These are phyloP conservation scores for Eristalinus sepulchralis DNA, from an alignment of 2,888 invertebrate genomes.

Conservation along the genomic window DNA sequence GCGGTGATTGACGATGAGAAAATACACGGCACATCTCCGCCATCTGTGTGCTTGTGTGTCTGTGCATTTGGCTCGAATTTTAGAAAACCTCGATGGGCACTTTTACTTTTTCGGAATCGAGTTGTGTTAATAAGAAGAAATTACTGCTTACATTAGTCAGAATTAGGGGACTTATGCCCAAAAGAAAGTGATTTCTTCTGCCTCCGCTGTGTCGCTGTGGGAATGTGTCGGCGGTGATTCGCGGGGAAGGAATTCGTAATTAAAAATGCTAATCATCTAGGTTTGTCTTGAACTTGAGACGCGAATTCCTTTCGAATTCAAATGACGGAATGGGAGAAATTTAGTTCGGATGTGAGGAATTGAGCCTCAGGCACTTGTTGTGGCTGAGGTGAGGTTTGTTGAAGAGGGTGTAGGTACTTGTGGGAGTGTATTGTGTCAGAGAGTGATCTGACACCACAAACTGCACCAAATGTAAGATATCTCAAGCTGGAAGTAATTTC, in stretches of 20 bases:
- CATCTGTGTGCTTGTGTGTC: neutral
- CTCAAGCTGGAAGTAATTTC: too few species aligned
- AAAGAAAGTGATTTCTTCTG: constrained; percentile 34
- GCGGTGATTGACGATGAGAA: neutral
- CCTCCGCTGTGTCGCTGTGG: neutral
- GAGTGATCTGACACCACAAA: too few species aligned
- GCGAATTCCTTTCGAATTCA: neutral
- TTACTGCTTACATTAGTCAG: constrained; percentile 28
- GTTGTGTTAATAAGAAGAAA: constrained; percentile 29
- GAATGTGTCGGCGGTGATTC: neutral
- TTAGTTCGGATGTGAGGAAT: neutral
- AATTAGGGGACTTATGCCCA: constrained; percentile 7
- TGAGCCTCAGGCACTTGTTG: neutral
- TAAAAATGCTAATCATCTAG: neutral
- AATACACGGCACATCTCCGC: neutral
- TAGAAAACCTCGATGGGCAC: constrained; percentile 28
- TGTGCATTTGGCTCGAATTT: constrained; percentile 16
- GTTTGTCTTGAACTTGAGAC: neutral
- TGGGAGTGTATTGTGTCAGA: neutral
- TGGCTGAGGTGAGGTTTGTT: neutral
- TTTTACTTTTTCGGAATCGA: constrained; percentile 38
- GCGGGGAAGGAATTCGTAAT: neutral
- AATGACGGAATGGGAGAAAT: neutral
- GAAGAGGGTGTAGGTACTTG: neutral
- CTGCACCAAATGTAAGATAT: too few species aligned